Conservation (phyloP, 2,113 vertebrate genomes). For the Phycodurus eques region DNA sequence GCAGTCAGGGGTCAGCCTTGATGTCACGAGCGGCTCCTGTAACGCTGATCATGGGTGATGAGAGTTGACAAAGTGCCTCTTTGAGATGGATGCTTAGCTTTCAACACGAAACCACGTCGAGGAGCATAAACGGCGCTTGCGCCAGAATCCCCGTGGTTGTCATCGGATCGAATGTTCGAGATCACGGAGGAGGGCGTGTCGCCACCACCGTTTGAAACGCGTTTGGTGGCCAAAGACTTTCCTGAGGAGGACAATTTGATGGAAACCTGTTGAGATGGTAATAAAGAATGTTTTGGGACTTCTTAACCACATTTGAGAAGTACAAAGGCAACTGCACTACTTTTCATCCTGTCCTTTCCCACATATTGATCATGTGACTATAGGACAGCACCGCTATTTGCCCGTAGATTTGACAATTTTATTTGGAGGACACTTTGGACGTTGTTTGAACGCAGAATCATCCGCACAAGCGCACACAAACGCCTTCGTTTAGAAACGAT, state of each 20-base stretch:
- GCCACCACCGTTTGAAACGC: slow-evolving; percentile 32
- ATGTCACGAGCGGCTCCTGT: not conserved
- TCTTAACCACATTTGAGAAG: slow-evolving; percentile 16
- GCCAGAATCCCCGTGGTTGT: slow-evolving; percentile 6
- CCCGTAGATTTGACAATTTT: no score
- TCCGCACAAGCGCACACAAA: not conserved
- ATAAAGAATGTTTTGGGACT: slow-evolving; percentile 18
- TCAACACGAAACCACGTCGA: slow-evolving; percentile 42
- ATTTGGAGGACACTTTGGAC: no score
- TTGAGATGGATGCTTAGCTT: slow-evolving; percentile 45
- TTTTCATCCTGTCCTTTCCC: no score
- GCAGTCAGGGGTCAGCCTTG: slow-evolving; percentile 6
- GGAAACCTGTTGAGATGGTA: slow-evolving; percentile 15
- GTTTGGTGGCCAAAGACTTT: slow-evolving; percentile 24
- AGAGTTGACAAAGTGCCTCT: slow-evolving; percentile 25
- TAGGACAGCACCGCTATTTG: no score
- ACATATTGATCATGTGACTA: no score
- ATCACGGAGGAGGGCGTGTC: slow-evolving; percentile 25
- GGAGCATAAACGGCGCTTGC: slow-evolving; percentile 34
- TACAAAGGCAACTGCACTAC: no score
- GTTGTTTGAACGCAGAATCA: not conserved
- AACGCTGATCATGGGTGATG: slow-evolving; percentile 3
- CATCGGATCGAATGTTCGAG: slow-evolving; percentile 41
- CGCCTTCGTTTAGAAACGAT: not conserved
- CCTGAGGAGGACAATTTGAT: slow-evolving; percentile 2